A percentile compares a stretch with the other conserved stretches of the same genome.
These are phyloP conservation scores for Morone chrysops DNA, from an alignment of 2,113 vertebrate species.

Conservation along the genomic window DNA sequence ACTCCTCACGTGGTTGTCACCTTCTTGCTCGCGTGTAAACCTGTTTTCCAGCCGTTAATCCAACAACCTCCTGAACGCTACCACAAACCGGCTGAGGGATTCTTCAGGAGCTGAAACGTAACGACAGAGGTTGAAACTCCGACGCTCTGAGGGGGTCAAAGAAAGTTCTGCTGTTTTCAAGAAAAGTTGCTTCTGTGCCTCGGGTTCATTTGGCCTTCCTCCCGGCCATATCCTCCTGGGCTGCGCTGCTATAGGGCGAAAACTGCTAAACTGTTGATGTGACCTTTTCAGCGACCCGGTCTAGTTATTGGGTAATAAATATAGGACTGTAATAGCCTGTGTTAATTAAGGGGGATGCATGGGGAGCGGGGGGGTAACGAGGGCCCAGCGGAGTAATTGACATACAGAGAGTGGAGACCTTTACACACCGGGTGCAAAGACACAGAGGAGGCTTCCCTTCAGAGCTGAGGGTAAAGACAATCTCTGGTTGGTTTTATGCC, in stretches of 20 bases:
- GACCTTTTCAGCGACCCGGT: conserved; percentile 72
- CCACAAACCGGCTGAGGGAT: conserved; percentile 11
- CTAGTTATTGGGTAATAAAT: conserved; percentile 74
- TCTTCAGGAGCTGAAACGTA: background rate
- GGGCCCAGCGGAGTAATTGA: conserved; percentile 69
- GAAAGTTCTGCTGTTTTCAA: conserved; percentile 23
- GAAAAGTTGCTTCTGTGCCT: conserved; percentile 19
- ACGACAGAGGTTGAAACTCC: conserved; percentile 24
- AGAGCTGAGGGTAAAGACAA: conserved; percentile 30
- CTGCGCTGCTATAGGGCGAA: conserved; percentile 48
- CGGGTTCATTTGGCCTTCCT: conserved; percentile 46
- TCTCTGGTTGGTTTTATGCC: conserved; percentile 33
- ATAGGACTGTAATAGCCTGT: conserved; percentile 69
- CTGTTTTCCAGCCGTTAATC: conserved; percentile 46
- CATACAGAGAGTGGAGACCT: conserved; percentile 61
- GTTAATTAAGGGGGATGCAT: conserved; percentile 69
- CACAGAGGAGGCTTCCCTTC: conserved; percentile 17
- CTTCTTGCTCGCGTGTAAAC: conserved; percentile 12
- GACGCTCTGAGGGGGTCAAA: conserved; percentile 21
- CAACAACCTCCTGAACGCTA: conserved; percentile 17
- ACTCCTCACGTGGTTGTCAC: background rate
- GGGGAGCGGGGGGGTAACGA: conserved; percentile 58
- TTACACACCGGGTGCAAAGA: conserved; percentile 45
- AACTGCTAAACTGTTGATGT: conserved; percentile 68
- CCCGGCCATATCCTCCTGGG: conserved; percentile 55